phyloP scores from a whole-genome alignment of 2,888 invertebrate species.

The Lithosia quadra region DNA sequence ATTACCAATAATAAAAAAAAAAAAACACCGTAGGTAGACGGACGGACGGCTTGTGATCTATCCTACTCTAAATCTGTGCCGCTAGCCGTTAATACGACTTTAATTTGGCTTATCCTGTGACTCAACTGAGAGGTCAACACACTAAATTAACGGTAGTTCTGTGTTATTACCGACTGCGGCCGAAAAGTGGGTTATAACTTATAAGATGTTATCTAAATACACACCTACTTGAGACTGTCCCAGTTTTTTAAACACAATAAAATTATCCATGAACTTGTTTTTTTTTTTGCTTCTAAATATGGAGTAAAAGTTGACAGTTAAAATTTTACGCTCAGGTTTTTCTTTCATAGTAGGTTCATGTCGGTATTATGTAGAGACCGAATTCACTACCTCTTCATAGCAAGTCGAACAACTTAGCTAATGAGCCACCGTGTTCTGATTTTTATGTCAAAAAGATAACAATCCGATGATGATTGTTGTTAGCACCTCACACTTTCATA shows the following conservation, averaged over 20 bases:
- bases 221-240: neutral
- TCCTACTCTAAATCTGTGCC: neutral
- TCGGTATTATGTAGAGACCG: too few species aligned
- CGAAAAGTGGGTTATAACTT: neutral
- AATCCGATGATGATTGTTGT: too few species aligned
- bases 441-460: too few species aligned
- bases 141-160: constrained; percentile 5
- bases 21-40: too few species aligned
- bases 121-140: constrained; percentile 7
- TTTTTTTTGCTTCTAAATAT: neutral
- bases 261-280: neutral
- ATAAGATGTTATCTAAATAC: neutral
- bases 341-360: too few species aligned
- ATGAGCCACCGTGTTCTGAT: too few species aligned
- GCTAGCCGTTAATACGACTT: constrained; percentile 1
- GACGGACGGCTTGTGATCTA: neutral
- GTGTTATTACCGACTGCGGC: neutral
- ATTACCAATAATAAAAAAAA: too few species aligned
- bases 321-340: too few species aligned
- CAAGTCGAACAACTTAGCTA: neutral
- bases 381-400: neutral
- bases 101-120: constrained; percentile 11
- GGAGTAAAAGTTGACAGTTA: neutral
- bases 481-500: too few species aligned
- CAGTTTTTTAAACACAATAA: neutral